Evolutionary conservation across 2,113 vertebrate species (phyloP), one percentile per base, ranked within the genome.

Genomic region (Amblyopsis rosae): DNA sequence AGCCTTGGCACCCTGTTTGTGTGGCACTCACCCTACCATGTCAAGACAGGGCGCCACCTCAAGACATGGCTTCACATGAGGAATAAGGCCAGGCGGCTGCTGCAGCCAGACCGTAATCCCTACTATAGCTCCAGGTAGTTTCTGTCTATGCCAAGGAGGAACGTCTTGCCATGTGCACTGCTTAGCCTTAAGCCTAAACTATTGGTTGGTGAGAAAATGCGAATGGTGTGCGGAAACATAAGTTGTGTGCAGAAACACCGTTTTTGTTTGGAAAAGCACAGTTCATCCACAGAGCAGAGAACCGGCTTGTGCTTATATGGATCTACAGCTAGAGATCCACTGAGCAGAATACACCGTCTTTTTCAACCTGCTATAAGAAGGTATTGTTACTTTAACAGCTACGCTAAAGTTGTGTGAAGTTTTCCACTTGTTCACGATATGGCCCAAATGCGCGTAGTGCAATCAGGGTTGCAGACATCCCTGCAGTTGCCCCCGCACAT

Each of bases 61-160:
- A 0, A 19, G 57, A 13, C 41, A 75, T 48, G 6, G 32, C 75
- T 62, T 70, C 50, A 53, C 6, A 41, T 6, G 7, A 0, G 62
- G 62, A 73, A 71, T 72, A 58, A 58, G 70, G 54, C 49, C 32
- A 70, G 66, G 61, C 75, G 19, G 45, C 10, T 5, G 51, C 60
- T 61, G 33, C 70, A 73, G 79, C 82, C 76, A 80, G 75, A 57
- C 67, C 75, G 17, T 81, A 86, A 86, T 75, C 77, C 76, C 53
- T 60, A 19, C 9, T 16, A 75, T 62, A 65, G 16, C 33, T 35
- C n/a, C 26, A 80, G 72, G 69, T 48, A 72, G 67, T 71, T 76
- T 49, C 19, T 12, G 15, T 26, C 19, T 41, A 4, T 17, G 62
- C 57, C 65, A 65, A 57, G 50, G 41, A 50, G 80, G 56, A 84